phyloP scores from a whole-genome alignment of 1,140 invertebrate genomes.

The Cydia strobilella region DNA sequence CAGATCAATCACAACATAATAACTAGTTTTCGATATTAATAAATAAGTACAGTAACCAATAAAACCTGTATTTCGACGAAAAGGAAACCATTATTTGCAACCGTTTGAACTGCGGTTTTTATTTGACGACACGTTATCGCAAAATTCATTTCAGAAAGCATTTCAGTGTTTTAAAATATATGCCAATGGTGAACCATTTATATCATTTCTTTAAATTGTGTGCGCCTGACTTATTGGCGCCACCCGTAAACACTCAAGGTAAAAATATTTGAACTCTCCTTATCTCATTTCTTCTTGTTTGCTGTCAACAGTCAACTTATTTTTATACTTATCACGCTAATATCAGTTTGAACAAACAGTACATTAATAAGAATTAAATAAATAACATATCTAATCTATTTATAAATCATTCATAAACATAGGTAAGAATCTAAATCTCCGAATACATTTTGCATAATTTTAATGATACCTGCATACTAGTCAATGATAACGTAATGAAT shows the following conservation, averaged over 20 bases:
- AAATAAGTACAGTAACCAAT: no score
- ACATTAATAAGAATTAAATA: no score
- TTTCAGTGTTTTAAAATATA: neutral
- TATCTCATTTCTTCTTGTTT: slow-evolving; percentile 7
- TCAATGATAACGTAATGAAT: neutral
- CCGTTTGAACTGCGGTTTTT: neutral
- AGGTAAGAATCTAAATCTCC: no score
- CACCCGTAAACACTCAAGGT: neutral
- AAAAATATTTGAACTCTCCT: slow-evolving; percentile 1
- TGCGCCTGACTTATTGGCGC: neutral
- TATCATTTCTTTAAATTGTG: neutral
- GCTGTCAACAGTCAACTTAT: neutral
- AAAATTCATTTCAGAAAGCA: no score
- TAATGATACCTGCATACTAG: no score
- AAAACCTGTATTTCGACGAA: no score
- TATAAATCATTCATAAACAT: no score
- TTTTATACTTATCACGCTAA: neutral
- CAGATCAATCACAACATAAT: no score
- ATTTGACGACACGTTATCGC: no score
- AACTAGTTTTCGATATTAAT: no score
- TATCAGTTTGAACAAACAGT: neutral
- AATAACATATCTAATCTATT: no score
- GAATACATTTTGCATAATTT: no score
- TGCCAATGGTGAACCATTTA: neutral
- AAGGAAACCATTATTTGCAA: neutral